Evolutionary conservation across 2,888 invertebrate genomes (phyloP), one percentile per base, ranked within the genome.

Genomic region (Halictus quadricinctus): DNA sequence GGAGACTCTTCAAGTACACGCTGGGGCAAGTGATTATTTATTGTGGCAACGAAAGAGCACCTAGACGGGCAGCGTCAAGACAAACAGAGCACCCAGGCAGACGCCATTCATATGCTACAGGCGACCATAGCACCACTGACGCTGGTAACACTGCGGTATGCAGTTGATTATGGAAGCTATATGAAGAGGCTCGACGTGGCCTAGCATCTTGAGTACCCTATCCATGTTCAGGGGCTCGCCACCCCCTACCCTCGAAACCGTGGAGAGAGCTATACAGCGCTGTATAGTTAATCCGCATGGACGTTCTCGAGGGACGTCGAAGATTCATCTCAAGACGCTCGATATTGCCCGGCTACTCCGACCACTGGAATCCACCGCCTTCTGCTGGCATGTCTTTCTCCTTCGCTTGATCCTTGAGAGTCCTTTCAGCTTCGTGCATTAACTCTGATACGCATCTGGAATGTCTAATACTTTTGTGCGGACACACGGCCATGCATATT

Each of bases 161-260:
- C 94, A 94, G 94, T 94, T 94, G 94, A 94, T 94, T 94, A 94
- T 94, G 93, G 94, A 94, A 92, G 94, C 93, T 94, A 92, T 94
- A 94, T 94, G 93, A 94, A 94, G 94, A 94, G 93, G 92, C 94
- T 93, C 94, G 94, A 94, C 94, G 94, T 94, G 94, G 94, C 91
- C 93, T 90, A 93, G 94, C 94, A 94, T 94, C 94, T 94, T 94
- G 94, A 94, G 94, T 93, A 94, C 92, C 92, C 92, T 92, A 93
- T 92, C 92, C 92, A 87, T 87, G 87, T 87, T 88, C 89, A 84
- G 85, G 83, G 87, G 86, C 85, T 85, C 75, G 76, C 83, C 88
- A 79, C 83, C 90, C 88, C 83, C 66, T 85, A 83, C 74, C 86
- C 87, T 87, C 88, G 86, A 87, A 91, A 91, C 89, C 91, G 87